Evolutionary conservation across 2,888 invertebrate genomes (phyloP), one percentile per base, ranked within the genome.

Genomic region (Smittia sp.): DNA sequence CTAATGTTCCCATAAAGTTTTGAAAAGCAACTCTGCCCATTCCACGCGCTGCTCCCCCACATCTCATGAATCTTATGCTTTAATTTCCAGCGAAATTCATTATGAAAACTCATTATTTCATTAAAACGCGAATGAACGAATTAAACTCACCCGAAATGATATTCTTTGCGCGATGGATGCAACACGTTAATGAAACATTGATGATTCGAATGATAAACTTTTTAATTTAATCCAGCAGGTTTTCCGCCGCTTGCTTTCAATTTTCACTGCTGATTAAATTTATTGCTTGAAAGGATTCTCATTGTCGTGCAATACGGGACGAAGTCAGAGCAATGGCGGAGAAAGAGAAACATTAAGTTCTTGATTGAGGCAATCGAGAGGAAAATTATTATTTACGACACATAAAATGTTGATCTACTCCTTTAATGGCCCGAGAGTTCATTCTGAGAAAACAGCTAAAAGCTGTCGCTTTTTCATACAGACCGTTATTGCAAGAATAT

Each of bases 81-180:
- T 7, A 58, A 58, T 22, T 58, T 24, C 13, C 15, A 58, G 2
- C 2, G 4, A 58, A 58, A 6, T 22, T 58, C 20, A 24, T 54
- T 68, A 25, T 20, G 54, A 70, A 32, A 70, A 25, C 24, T 54
- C 41, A 70, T 70, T 70, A 70, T 18, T 58, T 27, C 70, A 38
- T 15, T 13, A 46, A 54, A 54, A 54, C 32, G 54, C 54, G 46
- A 70, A 69, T 69, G 52, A 69, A 69, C 69, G 41, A 52, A 18
- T 69, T 7, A 69, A 27, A 54, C 25, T 20, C 25, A 18, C 18
- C 20, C 13, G 2, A 58, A 54, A 69, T 54, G n/a, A 70, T 70
- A 27, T 54, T 20, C n/a, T 13, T 46, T 46, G 4, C 46, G 20
- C 18, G n/a, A 4, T 39, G 24, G 20, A 22, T 54, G 54, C 41